Conservation (phyloP, 2,888 invertebrate genomes). For the Lottia scabra region DNA sequence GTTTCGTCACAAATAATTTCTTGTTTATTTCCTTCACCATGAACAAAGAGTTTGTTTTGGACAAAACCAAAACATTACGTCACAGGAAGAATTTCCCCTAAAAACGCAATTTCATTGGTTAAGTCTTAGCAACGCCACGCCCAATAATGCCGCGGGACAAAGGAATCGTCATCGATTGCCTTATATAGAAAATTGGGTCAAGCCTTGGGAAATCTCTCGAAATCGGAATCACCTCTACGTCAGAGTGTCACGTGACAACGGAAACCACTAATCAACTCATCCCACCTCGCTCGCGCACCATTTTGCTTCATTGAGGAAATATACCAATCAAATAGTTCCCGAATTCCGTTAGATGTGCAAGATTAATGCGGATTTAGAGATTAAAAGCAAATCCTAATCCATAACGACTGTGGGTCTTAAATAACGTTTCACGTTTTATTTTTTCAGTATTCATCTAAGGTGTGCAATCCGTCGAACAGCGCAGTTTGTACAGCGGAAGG, state of each 20-base stretch:
- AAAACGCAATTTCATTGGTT: constrained; percentile 6
- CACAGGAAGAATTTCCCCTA: constrained; percentile 4
- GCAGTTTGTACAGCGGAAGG: background rate
- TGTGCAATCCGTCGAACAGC: background rate
- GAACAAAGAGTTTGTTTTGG: too few relatives aligned
- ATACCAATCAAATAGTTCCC: constrained; percentile 2
- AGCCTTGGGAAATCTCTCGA: too few relatives aligned
- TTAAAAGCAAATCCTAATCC: background rate
- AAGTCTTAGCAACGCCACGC: constrained; percentile 4
- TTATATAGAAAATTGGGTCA: background rate
- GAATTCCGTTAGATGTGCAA: background rate
- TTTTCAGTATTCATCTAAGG: background rate
- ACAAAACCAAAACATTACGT: constrained; percentile 12
- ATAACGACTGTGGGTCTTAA: background rate
- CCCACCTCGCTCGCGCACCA: constrained; percentile 15
- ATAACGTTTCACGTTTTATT: background rate
- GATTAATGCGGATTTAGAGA: background rate
- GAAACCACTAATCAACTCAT: constrained; percentile 17
- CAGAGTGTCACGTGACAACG: constrained; percentile 12
- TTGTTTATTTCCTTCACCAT: too few relatives aligned
- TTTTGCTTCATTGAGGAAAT: constrained; percentile 20
- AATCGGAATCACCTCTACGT: constrained; percentile 2
- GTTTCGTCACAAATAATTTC: too few relatives aligned
- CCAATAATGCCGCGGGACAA: background rate
- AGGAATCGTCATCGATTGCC: background rate